Conservation (phyloP, 2,113 vertebrate genomes). For the Corvus hawaiiensis region DNA sequence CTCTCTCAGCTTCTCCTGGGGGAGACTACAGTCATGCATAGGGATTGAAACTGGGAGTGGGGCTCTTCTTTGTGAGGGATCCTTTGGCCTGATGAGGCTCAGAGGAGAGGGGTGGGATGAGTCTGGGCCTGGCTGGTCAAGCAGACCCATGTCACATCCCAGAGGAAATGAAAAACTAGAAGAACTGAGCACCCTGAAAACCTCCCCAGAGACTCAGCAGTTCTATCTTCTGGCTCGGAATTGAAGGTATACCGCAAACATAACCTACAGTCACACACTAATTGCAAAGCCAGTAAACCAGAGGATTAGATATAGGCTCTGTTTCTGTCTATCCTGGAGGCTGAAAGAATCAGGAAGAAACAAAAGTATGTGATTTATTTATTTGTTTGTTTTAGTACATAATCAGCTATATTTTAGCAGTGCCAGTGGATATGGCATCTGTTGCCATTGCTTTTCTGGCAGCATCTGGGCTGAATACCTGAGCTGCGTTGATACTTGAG, state of each 20-base stretch:
- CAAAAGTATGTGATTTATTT: neutral
- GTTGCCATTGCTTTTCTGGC: neutral
- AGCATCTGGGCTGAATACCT: neutral
- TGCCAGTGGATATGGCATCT: neutral
- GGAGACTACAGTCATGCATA: rapidly evolving
- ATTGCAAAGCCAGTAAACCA: neutral
- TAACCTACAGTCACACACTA: neutral
- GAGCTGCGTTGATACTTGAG: neutral
- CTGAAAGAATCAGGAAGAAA: neutral
- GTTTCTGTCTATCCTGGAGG: neutral
- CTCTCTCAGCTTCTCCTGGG: neutral
- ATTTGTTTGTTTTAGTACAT: neutral
- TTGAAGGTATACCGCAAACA: neutral
- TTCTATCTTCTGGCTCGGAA: neutral
- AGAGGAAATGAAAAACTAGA: neutral
- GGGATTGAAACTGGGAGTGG: neutral
- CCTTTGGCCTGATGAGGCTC: neutral
- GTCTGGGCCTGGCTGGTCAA: neutral
- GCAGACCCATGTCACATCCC: neutral
- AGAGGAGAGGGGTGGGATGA: neutral
- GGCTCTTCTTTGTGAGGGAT: neutral
- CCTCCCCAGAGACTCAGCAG: rapidly evolving
- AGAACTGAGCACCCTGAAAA: neutral
- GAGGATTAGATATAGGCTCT: neutral
- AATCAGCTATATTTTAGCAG: neutral